A percentile compares a stretch with the other conserved stretches of the same genome.
Evolutionary conservation across 2,797 vertebrate species (phyloP).

Genomic region (Crenuchus spilurus): DNA sequence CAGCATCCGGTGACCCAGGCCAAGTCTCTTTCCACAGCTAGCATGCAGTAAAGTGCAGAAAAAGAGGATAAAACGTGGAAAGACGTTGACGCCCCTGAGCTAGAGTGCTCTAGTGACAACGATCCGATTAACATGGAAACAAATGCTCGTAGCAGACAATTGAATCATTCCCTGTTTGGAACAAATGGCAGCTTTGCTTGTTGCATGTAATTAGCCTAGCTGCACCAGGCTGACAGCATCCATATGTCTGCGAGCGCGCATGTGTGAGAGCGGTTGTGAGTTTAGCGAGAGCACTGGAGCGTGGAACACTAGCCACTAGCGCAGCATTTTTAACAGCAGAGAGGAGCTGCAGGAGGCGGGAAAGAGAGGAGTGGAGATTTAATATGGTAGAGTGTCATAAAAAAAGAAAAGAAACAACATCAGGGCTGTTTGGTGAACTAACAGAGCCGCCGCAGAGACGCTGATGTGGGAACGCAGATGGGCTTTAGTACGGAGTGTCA

Average conservation of each 20-base stretch:
- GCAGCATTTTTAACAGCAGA: conserved; percentile 49
- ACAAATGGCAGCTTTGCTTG: conserved; percentile 61
- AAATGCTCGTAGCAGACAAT: conserved; percentile 57
- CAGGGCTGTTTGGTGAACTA: conserved; percentile 41
- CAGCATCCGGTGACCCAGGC: conserved; percentile 28
- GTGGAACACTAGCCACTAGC: conserved; percentile 43
- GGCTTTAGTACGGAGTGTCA: not conserved
- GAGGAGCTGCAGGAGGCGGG: conserved; percentile 24
- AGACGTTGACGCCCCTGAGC: conserved; percentile 48
- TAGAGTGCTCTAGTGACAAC: conserved; percentile 57
- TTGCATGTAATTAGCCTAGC: conserved; percentile 61
- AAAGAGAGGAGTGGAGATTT: conserved; percentile 43
- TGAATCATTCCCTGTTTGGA: conserved; percentile 60
- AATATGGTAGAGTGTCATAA: conserved; percentile 43
- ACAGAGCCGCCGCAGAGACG: conserved; percentile 29
- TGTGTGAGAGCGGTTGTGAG: conserved; percentile 46
- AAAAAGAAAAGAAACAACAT: conserved; percentile 32
- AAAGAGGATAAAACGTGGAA: conserved; percentile 36
- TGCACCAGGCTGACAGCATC: conserved; percentile 55
- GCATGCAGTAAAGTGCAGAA: conserved; percentile 23
- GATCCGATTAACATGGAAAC: conserved; percentile 57
- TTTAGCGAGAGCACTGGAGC: conserved; percentile 52
- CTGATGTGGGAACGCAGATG: conserved; percentile 7
- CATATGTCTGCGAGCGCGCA: conserved; percentile 52
- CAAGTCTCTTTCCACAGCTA: conserved; percentile 23